Evolutionary conservation across 2,888 invertebrate genomes (phyloP), one percentile per base, ranked within the genome.

Genomic region (Microctonus brassicae): DNA sequence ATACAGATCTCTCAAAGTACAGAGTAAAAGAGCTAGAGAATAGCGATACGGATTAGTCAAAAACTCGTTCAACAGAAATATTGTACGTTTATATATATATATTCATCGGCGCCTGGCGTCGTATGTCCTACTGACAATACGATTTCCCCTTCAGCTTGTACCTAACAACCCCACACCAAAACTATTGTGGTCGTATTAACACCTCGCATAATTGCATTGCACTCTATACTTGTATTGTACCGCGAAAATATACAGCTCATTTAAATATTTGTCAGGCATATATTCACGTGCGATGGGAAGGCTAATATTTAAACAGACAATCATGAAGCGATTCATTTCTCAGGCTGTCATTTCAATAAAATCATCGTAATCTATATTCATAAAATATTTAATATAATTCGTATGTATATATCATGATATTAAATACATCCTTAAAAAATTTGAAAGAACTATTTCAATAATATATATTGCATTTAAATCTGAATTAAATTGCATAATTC

Each of bases 181-280:
- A 76, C 81, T 78, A 86, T 86, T 86, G 86, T 86, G 78, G 82
- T 82, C 82, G 86, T 82, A 86, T 86, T 86, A 86, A 86, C 86
- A 86, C 86, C 86, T 86, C 83, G 81, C 81, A 86, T 86, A 86
- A 86, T 86, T 86, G 85, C 81, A 77, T 63, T 26, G 76, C 77
- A 82, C 83, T 83, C 84, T 84, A 17, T 47, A 17, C 47, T 9
- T 1, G 79, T 75, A 67, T 74, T 81, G 77, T 73, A 74, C 72
- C 78, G 64, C 70, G 76, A 79, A 82, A 84, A 84, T 84, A 83
- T 78, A 83, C 78, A 79, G 76, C 83, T 85, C 84, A 84, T 84
- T 86, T 85, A 80, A 85, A 85, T 85, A 84, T 85, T 80, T 73
- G 64, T 62, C 47, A 73, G 63, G 68, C 61, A 70, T n/a, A n/a